Percentiles rank a stretch among this genome's conserved stretches.
Conservation (phyloP, 2,888 invertebrate genomes). For the Dynastes tityus region DNA sequence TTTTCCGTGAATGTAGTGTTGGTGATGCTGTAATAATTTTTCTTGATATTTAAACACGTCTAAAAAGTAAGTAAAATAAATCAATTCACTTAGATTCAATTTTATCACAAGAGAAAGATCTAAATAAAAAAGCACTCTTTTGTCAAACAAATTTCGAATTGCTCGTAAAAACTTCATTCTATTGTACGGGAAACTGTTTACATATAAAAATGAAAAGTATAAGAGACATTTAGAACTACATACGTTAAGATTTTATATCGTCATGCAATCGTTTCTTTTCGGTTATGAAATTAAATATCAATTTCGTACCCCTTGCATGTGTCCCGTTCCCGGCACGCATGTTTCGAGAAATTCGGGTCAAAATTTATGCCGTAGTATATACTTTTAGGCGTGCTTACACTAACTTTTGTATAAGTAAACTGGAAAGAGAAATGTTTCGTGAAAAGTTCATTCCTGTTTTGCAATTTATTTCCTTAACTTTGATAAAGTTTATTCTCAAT, state of each 20-base stretch:
- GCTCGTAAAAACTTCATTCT: background rate
- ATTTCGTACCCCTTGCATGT: conserved; percentile 21
- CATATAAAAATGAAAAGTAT: background rate
- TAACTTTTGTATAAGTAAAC: too few relatives aligned
- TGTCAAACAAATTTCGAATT: background rate
- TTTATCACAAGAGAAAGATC: background rate
- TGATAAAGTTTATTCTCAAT: too few relatives aligned
- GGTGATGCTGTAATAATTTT: background rate
- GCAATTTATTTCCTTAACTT: too few relatives aligned
- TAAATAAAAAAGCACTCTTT: background rate
- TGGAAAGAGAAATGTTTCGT: too few relatives aligned
- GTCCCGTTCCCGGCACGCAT: background rate
- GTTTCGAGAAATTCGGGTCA: conserved; percentile 9
- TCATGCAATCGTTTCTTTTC: conserved; percentile 10
- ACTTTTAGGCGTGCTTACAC: background rate
- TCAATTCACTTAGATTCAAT: background rate
- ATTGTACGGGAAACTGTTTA: background rate
- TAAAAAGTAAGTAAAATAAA: background rate
- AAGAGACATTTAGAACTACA: conserved; percentile 12
- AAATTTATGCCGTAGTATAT: conserved; percentile 1
- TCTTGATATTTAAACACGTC: background rate
- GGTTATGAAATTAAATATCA: conserved; percentile 40
- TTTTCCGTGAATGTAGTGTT: background rate
- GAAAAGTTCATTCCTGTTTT: too few relatives aligned
- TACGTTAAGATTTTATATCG: background rate